Percentiles rank a stretch among this genome's conserved stretches.
These are phyloP conservation scores for Thunnus thynnus DNA, from an alignment of 2,113 vertebrate genomes.

Conservation along the genomic window DNA sequence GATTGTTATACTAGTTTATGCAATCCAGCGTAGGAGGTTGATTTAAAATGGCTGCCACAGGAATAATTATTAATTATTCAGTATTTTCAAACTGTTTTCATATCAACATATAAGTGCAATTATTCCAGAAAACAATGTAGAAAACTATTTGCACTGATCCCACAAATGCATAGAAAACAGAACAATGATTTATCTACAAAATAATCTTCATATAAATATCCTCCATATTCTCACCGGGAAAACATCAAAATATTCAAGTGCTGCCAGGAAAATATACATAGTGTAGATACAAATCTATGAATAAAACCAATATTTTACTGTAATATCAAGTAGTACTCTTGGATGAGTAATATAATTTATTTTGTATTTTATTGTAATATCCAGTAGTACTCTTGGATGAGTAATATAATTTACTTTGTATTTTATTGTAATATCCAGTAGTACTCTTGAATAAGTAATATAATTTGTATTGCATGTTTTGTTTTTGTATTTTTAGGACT, in stretches of 20 bases:
- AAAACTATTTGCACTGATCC: conserved; percentile 20
- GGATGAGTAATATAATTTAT: no score
- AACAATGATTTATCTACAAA: conserved; percentile 29
- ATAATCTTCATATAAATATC: conserved; percentile 56
- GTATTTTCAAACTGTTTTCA: not conserved
- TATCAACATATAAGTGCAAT: conserved; percentile 21
- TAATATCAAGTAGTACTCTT: no score
- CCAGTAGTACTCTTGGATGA: no score
- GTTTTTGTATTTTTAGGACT: not conserved
- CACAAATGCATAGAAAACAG: conserved; percentile 34
- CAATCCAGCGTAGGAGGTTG: no score
- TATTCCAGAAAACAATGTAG: conserved; percentile 14
- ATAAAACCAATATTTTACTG: not conserved
- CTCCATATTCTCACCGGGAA: conserved; percentile 1
- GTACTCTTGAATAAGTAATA: no score
- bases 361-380: no score
- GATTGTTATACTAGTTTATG: no score
- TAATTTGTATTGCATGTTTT: conserved; percentile 20
- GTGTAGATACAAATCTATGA: conserved; percentile 12
- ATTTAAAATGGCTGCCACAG: not conserved
- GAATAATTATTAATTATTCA: no score
- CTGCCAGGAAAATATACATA: conserved; percentile 42
- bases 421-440: no score
- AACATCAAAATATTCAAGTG: conserved; percentile 56
- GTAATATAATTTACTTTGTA: no score